Conservation (phyloP, 2,888 invertebrate genomes). For the Plebejus anna region DNA sequence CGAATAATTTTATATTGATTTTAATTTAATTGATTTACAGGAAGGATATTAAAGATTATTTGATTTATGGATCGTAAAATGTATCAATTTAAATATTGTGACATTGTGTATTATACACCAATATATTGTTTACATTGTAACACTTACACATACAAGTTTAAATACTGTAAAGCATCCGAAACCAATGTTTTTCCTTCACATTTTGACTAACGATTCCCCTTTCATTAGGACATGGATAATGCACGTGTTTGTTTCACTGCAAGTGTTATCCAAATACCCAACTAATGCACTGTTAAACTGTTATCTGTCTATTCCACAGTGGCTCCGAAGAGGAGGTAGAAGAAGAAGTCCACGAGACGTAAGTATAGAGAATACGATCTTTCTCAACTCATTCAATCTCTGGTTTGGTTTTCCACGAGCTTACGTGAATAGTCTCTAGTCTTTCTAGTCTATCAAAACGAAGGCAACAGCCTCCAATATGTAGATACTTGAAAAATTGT, state of each 20-base stretch:
- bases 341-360: conserved; percentile 88
- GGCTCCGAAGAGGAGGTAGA: conserved; percentile 87
- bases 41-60: not conserved
- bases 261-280: conserved; percentile 28
- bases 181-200: conserved; percentile 23
- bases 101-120: conserved; percentile 19
- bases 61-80: not conserved
- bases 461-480: conserved; percentile 26
- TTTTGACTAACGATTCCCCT: conserved; percentile 24
- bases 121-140: conserved; percentile 26
- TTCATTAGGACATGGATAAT: conserved; percentile 16
- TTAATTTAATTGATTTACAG: not conserved
- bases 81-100: not conserved
- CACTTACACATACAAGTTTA: conserved; percentile 22
- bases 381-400: conserved; percentile 48
- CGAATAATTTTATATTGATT: not conserved
- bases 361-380: conserved; percentile 69
- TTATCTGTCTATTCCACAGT: conserved; percentile 60
- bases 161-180: conserved; percentile 12
- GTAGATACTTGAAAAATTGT: conserved; percentile 25
- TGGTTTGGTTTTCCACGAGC: conserved; percentile 66
- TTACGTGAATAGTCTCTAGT: conserved; percentile 59
- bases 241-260: conserved; percentile 27
- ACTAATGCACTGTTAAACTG: conserved; percentile 32
- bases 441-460: conserved; percentile 44